Conservation (phyloP, 2,113 vertebrate species). For the Benitochromis conjunctus region DNA sequence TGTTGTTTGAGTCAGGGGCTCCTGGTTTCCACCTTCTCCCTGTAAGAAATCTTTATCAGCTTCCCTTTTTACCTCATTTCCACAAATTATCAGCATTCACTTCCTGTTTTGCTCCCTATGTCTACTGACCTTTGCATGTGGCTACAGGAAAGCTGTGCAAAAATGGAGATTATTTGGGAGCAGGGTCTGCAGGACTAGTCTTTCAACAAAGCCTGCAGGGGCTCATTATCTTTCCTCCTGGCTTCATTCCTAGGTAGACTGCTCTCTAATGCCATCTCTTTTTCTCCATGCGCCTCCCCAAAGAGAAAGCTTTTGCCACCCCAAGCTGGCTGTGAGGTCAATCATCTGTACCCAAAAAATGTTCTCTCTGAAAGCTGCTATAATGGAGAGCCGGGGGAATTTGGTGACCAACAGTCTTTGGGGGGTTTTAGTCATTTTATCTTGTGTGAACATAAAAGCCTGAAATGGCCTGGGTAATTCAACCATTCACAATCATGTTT, state of each 20-base stretch:
- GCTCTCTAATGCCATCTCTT: background rate
- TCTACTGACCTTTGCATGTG: background rate
- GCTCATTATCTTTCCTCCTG: background rate
- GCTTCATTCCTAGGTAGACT: background rate
- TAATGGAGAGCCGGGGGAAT: background rate
- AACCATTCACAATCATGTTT: background rate
- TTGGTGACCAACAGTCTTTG: background rate
- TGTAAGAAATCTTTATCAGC: constrained; percentile 16
- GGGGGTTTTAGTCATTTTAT: background rate
- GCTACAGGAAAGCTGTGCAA: constrained; percentile 14
- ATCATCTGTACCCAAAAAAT: background rate
- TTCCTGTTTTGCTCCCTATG: constrained; percentile 35
- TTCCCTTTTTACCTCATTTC: constrained; percentile 2
- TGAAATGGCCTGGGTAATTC: background rate
- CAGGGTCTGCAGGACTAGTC: background rate
- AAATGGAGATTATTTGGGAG: background rate
- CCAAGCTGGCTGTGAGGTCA: background rate
- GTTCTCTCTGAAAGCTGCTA: background rate
- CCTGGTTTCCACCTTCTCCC: background rate
- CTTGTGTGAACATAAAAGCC: background rate
- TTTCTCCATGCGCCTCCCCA: background rate
- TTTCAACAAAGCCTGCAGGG: background rate
- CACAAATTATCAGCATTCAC: constrained; percentile 30
- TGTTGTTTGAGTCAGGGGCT: background rate
- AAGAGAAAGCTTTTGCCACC: background rate